Evolutionary conservation across 2,888 invertebrate species (phyloP).

Genomic region (Volucella inanis): DNA sequence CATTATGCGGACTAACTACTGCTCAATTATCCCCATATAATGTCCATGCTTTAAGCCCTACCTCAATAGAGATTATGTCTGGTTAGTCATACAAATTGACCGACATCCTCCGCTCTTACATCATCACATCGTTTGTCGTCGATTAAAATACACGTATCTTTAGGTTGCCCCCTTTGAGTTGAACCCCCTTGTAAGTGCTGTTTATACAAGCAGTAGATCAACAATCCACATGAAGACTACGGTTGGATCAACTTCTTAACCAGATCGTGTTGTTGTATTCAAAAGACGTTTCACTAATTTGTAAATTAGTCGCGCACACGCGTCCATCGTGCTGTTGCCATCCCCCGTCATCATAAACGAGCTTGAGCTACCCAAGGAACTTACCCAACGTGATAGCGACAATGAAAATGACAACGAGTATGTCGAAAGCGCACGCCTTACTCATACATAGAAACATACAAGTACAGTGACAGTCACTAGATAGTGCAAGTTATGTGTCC

Average conservation of each 20-base stretch:
- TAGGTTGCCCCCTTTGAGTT: slow-evolving; percentile 14
- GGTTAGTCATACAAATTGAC: slow-evolving; percentile 44
- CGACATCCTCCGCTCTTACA: slow-evolving; percentile 55
- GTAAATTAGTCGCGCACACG: slow-evolving; percentile 74
- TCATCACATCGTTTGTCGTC: slow-evolving; percentile 22
- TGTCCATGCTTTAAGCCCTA: slow-evolving; percentile 20
- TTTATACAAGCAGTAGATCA: not conserved
- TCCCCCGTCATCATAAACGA: slow-evolving; percentile 53
- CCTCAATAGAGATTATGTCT: slow-evolving; percentile 43
- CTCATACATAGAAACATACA: slow-evolving; percentile 5
- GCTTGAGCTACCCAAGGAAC: slow-evolving; percentile 41
- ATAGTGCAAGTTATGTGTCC: slow-evolving; percentile 53
- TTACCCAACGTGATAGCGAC: slow-evolving; percentile 49
- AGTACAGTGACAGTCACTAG: slow-evolving; percentile 12
- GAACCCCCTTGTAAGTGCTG: not conserved
- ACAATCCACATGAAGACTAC: slow-evolving; percentile 29
- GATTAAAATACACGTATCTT: slow-evolving; percentile 17
- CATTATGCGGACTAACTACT: not conserved
- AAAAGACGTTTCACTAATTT: slow-evolving; percentile 70
- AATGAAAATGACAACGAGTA: not conserved
- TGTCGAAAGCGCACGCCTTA: not conserved
- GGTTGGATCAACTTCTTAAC: slow-evolving; percentile 22
- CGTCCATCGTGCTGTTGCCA: slow-evolving; percentile 60
- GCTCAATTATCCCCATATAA: not conserved
- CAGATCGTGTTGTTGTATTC: slow-evolving; percentile 52